Evolutionary conservation across 2,888 invertebrate species (phyloP).

Genomic region (Aleiodes alternator): DNA sequence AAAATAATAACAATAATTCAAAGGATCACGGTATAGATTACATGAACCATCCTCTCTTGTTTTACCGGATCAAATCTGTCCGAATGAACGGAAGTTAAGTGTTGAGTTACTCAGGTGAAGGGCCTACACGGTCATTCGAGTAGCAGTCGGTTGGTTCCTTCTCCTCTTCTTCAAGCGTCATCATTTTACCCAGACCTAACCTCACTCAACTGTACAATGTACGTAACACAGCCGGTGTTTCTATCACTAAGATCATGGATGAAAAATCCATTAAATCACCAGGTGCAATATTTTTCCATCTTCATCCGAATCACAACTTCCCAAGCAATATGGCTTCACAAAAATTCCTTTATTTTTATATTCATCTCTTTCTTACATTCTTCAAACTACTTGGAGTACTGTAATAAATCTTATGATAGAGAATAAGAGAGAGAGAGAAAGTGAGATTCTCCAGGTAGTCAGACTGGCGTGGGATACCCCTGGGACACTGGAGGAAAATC

Average conservation of each 20-base stretch:
- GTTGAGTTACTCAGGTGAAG: conserved; percentile 43
- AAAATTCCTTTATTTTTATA: neutral
- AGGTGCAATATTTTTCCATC: conserved; percentile 13
- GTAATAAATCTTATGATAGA: conserved; percentile 43
- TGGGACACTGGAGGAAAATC: conserved; percentile 17
- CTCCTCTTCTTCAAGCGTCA: conserved; percentile 47
- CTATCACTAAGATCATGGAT: conserved; percentile 49
- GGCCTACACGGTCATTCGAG: conserved; percentile 36
- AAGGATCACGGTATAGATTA: conserved; percentile 11
- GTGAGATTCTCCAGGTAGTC: conserved; percentile 37
- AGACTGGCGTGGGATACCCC: conserved; percentile 23
- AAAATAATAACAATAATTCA: neutral
- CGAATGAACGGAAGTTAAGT: conserved; percentile 37
- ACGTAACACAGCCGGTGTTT: conserved; percentile 19
- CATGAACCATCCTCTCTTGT: neutral
- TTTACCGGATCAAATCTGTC: conserved; percentile 33
- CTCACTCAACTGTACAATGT: conserved; percentile 53
- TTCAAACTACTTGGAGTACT: conserved; percentile 35
- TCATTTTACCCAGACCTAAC: conserved; percentile 56
- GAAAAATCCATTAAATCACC: conserved; percentile 30
- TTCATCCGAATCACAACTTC: conserved; percentile 18
- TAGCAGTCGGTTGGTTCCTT: conserved; percentile 1
- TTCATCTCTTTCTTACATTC: conserved; percentile 6
- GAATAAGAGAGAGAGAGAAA: no score
- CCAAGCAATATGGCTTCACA: conserved; percentile 2